phyloP scores from a whole-genome alignment of 2,113 vertebrate species.

The Petroica traversi region DNA sequence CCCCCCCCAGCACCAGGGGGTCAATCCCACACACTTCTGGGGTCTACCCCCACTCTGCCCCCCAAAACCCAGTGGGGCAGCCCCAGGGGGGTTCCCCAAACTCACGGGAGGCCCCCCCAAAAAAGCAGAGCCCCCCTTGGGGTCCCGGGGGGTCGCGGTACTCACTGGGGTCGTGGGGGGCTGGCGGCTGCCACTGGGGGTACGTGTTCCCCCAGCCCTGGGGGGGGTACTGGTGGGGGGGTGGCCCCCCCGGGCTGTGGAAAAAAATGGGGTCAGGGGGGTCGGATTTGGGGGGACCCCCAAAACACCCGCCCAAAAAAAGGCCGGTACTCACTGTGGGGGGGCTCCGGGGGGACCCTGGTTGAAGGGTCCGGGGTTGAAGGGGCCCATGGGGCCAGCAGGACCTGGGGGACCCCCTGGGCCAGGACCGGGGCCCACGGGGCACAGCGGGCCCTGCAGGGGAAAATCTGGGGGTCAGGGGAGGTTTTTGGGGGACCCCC shows the following conservation, averaged over 20 bases:
- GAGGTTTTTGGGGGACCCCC: neutral
- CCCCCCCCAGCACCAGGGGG: no score
- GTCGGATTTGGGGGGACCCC: no score
- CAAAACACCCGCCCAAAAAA: neutral
- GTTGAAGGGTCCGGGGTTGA: neutral
- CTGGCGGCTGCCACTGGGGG: neutral
- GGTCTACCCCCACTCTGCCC: no score
- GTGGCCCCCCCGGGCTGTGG: neutral
- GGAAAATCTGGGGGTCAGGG: neutral
- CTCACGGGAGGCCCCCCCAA: no score
- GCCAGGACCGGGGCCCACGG: neutral
- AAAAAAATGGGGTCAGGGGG: neutral
- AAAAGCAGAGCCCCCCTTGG: fast-evolving
- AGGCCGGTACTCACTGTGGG: neutral
- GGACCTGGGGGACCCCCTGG: neutral
- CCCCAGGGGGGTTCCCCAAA: neutral
- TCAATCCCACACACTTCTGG: fast-evolving
- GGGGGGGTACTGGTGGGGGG: neutral
- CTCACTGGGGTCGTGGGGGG: neutral
- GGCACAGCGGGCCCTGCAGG: neutral
- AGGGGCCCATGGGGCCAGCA: neutral
- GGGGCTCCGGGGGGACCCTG: neutral
- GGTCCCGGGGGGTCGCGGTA: neutral
- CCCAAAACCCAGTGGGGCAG: neutral
- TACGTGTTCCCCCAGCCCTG: neutral